Percentiles rank a stretch among this genome's conserved stretches.
phyloP scores from a whole-genome alignment of 2,113 vertebrate genomes.

The Hyperoodon ampullatus region DNA sequence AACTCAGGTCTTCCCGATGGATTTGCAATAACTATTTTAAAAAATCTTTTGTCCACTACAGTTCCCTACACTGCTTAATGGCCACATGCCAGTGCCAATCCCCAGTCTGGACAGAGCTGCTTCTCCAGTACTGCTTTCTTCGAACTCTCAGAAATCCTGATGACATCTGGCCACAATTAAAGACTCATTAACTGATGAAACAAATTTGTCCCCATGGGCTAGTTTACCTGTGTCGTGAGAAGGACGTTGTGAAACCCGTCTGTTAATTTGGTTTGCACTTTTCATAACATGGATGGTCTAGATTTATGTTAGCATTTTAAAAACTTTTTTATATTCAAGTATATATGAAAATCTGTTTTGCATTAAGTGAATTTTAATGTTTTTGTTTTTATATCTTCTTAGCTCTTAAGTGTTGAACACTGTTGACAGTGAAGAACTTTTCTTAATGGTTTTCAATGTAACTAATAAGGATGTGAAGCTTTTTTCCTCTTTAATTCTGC shows the following conservation, averaged over 20 bases:
- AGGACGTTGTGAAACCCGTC: slow-evolving; percentile 86
- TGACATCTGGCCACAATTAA: slow-evolving; percentile 77
- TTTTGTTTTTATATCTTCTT: slow-evolving; percentile 84
- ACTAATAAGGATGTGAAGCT: slow-evolving; percentile 89
- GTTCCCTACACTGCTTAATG: slow-evolving; percentile 96
- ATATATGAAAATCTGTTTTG: slow-evolving; percentile 88
- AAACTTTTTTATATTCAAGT: slow-evolving; percentile 85
- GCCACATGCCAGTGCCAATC: slow-evolving; percentile 94
- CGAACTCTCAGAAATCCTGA: slow-evolving; percentile 94
- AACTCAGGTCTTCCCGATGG: neutral
- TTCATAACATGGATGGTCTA: slow-evolving; percentile 87
- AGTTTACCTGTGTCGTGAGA: slow-evolving; percentile 86
- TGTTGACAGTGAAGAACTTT: slow-evolving; percentile 87
- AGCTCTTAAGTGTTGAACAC: slow-evolving; percentile 89
- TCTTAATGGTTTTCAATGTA: slow-evolving; percentile 83
- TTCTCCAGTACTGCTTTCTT: slow-evolving; percentile 93
- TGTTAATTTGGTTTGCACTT: slow-evolving; percentile 89
- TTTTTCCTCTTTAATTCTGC: slow-evolving; percentile 84
- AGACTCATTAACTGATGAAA: slow-evolving; percentile 82
- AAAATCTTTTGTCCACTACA: slow-evolving; percentile 84
- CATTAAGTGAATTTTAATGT: slow-evolving; percentile 88
- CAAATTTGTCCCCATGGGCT: slow-evolving; percentile 81
- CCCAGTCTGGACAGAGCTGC: slow-evolving; percentile 94
- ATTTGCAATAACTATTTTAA: slow-evolving; percentile 36
- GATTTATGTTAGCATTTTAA: slow-evolving; percentile 86